Evolutionary conservation across 2,797 vertebrate species (phyloP).

Genomic region (Muscicapa striata): DNA sequence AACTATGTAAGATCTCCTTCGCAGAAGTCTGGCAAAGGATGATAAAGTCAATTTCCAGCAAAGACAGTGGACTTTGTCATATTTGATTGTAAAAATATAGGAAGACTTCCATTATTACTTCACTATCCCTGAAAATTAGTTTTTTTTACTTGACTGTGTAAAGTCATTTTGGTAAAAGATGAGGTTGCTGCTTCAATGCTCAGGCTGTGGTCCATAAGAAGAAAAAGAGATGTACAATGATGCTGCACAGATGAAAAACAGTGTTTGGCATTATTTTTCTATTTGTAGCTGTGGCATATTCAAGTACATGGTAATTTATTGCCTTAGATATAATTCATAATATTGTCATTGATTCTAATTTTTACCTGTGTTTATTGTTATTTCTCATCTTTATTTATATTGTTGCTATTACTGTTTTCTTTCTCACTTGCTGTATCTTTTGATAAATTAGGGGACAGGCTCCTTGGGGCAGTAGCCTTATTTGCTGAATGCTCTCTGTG

Average conservation of each 20-base stretch:
- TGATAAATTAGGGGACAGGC: not conserved
- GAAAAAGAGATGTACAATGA: not conserved
- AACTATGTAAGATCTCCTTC: not conserved
- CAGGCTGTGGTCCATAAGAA: conserved; percentile 8
- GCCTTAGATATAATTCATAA: not conserved
- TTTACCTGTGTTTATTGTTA: not conserved
- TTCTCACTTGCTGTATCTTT: not conserved
- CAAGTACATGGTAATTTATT: not conserved
- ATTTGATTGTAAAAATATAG: conserved; percentile 27
- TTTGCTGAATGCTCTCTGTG: not conserved
- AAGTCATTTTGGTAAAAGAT: conserved; percentile 59
- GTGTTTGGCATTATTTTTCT: conserved; percentile 10
- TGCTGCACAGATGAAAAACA: conserved; percentile 1
- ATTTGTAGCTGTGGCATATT: not conserved
- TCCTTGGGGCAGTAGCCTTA: not conserved
- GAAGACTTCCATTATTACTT: conserved; percentile 47
- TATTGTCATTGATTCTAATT: not conserved
- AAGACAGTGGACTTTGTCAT: conserved; percentile 27
- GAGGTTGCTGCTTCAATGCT: conserved; percentile 54
- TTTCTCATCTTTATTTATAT: not conserved
- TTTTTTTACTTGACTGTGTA: conserved; percentile 54
- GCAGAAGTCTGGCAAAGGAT: not conserved
- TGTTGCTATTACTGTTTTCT: not conserved
- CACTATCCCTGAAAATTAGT: conserved; percentile 46
- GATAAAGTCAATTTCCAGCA: conserved; percentile 3